phyloP scores from a whole-genome alignment of 2,113 vertebrate species.

The Uropsilus gracilis region DNA sequence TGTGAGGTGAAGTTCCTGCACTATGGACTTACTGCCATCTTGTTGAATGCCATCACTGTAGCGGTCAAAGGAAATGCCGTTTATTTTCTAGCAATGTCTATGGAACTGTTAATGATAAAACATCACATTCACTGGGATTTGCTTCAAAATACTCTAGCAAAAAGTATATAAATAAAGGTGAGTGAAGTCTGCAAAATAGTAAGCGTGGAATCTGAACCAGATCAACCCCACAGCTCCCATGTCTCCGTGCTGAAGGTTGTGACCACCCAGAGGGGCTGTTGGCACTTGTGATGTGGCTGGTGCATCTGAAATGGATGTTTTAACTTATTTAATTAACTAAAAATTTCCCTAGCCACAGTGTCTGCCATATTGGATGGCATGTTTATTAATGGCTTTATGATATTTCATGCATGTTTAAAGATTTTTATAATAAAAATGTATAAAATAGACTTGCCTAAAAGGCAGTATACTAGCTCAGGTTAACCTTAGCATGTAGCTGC shows the following conservation, averaged over 20 bases:
- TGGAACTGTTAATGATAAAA: not conserved
- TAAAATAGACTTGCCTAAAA: not conserved
- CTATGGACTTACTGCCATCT: not conserved
- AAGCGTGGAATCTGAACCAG: not conserved
- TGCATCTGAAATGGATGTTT: not conserved
- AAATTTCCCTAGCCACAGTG: not conserved
- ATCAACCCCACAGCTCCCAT: not conserved
- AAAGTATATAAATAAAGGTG: not conserved
- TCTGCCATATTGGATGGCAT: not conserved
- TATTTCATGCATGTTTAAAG: not conserved
- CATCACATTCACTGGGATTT: not conserved
- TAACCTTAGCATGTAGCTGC: not conserved
- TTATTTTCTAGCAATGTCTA: not conserved
- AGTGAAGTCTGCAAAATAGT: not conserved
- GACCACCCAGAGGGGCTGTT: not conserved
- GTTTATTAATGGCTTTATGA: not conserved
- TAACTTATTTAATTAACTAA: not conserved
- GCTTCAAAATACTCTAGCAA: not conserved
- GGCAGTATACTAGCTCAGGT: not conserved
- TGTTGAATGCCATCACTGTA: not conserved
- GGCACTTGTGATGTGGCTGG: not conserved
- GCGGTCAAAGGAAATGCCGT: not conserved
- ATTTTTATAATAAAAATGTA: not conserved
- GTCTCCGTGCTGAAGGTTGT: not conserved
- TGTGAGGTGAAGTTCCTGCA: not conserved